These are phyloP conservation scores for Hippoglossus stenolepis DNA, from an alignment of 2,113 vertebrate genomes.

Conservation along the genomic window DNA sequence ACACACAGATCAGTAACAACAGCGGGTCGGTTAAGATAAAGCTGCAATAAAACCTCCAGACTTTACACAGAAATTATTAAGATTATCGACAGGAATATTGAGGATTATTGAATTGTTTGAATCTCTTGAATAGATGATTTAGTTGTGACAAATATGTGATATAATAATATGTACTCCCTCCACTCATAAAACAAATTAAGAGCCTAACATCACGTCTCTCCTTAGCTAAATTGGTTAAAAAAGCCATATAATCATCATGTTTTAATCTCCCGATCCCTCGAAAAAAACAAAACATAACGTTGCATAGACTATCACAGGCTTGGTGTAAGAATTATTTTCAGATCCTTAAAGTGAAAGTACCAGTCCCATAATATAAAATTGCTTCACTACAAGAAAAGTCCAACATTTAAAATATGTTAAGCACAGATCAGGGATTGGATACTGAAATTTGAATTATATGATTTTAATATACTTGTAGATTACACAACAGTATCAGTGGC, in stretches of 20 bases:
- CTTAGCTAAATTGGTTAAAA: neutral
- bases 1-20: constrained; percentile 10
- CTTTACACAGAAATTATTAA: too few relatives aligned
- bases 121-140: too few relatives aligned
- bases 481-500: constrained; percentile 33
- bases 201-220: too few relatives aligned
- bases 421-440: too few relatives aligned
- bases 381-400: neutral
- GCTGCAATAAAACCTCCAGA: neutral
- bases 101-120: too few relatives aligned
- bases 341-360: neutral
- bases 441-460: too few relatives aligned
- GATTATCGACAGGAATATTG: too few relatives aligned
- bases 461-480: too few relatives aligned
- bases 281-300: neutral
- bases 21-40: neutral
- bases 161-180: too few relatives aligned
- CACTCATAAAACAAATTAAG: too few relatives aligned
- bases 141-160: too few relatives aligned
- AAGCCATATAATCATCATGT: neutral
- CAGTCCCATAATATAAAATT: neutral
- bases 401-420: neutral
- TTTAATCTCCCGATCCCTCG: neutral
- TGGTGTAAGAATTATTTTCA: neutral
- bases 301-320: neutral